Percentiles rank a stretch among this genome's conserved stretches.
Conservation (phyloP, 2,797 vertebrate species). For the Micrastur ruficollis region DNA sequence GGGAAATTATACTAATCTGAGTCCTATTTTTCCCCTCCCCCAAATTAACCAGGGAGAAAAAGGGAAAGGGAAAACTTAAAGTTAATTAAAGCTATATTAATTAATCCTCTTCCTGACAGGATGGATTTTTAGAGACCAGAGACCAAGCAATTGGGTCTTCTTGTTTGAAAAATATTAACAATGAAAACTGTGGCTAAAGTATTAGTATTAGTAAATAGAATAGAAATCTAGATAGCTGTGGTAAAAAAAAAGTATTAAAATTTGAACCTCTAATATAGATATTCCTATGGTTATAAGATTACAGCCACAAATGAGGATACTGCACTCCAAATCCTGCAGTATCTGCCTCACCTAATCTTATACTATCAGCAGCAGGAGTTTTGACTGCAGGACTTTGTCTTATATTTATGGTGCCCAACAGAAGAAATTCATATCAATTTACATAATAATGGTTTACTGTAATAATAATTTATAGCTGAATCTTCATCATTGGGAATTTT, state of each 20-base stretch:
- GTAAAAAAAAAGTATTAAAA: not conserved
- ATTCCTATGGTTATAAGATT: not conserved
- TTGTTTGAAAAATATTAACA: not conserved
- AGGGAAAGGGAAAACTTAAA: not conserved
- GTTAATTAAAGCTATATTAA: constrained; percentile 20
- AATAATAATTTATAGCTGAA: not conserved
- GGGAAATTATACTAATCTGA: not conserved
- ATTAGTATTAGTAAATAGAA: not conserved
- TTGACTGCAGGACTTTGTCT: not conserved
- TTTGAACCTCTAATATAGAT: not conserved
- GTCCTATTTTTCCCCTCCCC: not conserved
- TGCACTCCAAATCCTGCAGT: not conserved
- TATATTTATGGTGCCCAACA: not conserved
- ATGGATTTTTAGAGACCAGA: constrained; percentile 17
- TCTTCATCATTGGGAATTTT: not conserved
- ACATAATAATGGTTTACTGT: not conserved
- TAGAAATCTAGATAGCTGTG: not conserved
- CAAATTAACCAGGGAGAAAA: not conserved
- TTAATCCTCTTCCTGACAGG: not conserved
- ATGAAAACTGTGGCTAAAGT: not conserved
- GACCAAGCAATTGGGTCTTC: not conserved
- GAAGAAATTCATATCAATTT: not conserved
- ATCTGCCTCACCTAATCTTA: not conserved
- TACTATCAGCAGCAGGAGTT: not conserved
- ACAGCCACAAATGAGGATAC: not conserved